Evolutionary conservation across 1,140 invertebrate genomes (phyloP), one percentile per base, ranked within the genome.

Genomic region (Megalonaias nervosa): DNA sequence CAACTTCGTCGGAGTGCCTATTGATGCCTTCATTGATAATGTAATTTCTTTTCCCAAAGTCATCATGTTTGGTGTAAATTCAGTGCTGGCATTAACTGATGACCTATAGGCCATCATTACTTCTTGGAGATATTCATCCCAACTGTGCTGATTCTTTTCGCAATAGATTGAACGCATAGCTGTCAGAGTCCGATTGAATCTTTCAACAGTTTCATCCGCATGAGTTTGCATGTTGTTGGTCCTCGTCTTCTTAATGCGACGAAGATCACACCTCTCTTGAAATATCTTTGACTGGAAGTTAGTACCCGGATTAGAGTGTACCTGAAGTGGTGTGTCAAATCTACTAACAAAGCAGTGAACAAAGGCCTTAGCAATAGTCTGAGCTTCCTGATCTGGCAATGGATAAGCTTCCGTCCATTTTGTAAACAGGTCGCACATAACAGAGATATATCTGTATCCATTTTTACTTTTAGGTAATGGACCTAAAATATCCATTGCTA

Each of bases 301-400:
- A 31, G 1, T 1, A 31, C 26, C 26, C 26, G 2, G 26, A 3
- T 31, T 2, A 31, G 1, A 26, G 26, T 1, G 26, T 26, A 26
- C 26, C 2, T 26, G 26, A 26, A 26, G 26, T 26, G 26, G 26
- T 31, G 4, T 31, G 26, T 4, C 26, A 31, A 31, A 31, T 31
- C 26, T 31, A 26, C 26, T 26, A 31, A 31, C 16, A 83, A 67
- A 69, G 87, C 89, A 31, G 86, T 80, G 65, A 86, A 73, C n/a
- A 57, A 88, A 82, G 15, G 82, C 80, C 74, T 75, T 61, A 5
- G 79, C 81, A 79, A 84, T 81, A 9, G 77, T 64, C 48, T 80
- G 81, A 14, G 81, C 81, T 59, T 9, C 60, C 21, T 55, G 26
- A 21, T 31, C 26, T 31, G 2, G 26, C 26, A 31, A 31, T 31